A percentile compares a stretch with the other conserved stretches of the same genome.
Conservation (phyloP, 1,140 invertebrate species). For the Maniola jurtina region DNA sequence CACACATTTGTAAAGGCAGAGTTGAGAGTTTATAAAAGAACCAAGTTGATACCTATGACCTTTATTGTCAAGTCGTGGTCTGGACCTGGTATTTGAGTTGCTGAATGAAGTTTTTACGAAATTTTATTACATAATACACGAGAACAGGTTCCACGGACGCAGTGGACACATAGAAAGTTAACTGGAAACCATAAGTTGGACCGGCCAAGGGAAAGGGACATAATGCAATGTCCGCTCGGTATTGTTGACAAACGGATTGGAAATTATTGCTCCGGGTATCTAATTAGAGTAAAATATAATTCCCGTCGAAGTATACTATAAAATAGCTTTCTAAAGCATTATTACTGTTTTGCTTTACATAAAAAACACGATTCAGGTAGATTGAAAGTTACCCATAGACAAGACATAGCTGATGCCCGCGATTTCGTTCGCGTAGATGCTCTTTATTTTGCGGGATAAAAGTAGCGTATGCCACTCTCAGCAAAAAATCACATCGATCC, state of each 20-base stretch:
- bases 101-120: not conserved
- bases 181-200: conserved; percentile 25
- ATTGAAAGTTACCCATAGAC: too few species aligned
- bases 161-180: conserved; percentile 28
- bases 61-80: not conserved
- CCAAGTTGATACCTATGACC: not conserved
- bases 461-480: too few species aligned
- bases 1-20: too few species aligned
- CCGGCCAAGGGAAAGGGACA: conserved; percentile 27
- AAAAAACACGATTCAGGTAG: too few species aligned
- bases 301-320: not conserved
- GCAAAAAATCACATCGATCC: too few species aligned
- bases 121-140: conserved; percentile 24
- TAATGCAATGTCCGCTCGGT: conserved; percentile 30
- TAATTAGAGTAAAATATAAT: conserved; percentile 7
- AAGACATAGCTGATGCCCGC: too few species aligned
- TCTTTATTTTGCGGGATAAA: too few species aligned
- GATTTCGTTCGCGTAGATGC: too few species aligned
- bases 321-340: not conserved
- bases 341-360: too few species aligned
- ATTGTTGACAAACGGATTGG: conserved; percentile 8
- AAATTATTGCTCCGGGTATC: not conserved
- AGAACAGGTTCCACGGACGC: conserved; percentile 17
- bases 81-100: not conserved
- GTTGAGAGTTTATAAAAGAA: not conserved